Base-by-base conservation (phyloP, 2,888 invertebrate species). In the Acleris cristana region DNA sequence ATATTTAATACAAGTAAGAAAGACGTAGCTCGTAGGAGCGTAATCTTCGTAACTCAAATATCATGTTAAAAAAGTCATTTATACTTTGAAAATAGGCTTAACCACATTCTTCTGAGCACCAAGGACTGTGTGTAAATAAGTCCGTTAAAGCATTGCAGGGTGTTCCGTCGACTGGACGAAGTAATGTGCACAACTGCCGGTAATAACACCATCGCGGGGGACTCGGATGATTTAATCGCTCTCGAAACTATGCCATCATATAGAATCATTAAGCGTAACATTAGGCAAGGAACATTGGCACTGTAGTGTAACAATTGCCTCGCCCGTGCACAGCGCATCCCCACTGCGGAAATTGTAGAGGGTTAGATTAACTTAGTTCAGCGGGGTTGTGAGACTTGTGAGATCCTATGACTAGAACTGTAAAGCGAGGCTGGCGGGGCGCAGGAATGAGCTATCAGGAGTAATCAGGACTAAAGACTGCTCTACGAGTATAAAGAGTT, bases 221-320 rank as follows among this genome's bases (percentile, higher is more conserved):
- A 5, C 34, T 34, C 21, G 51, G 21, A 14, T 60, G 34, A 34
- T 60, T 51, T 51, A 60, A 51, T 51, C 30, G 26, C 49, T 34
- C 45, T 30, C 19, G 49, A 34, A 60, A 51, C 34, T 51, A 60
- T 51, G 49, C 51, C 26, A 23, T 60, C 26, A 30, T 60, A 60
- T 44, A 49, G 26, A 60, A 19, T 34, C 59, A 60, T 60, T 51
- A 40, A 34, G 59, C 51, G 59, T 60, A 34, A 51, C 34, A 40
- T 60, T 60, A 49, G 21, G 59, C 34, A 60, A 51, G 59, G 59
- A 30, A 59, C 51, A 51, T 60, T 51, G 49, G 19, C 59, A 21
- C 59, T 51, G 59, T 51, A 49, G 16, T 21, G 26, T 14, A 16
- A 40, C 59, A 51, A 60, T 34, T 49, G 59, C 59, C 21, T 51